phyloP scores from a whole-genome alignment of 2,797 vertebrate species.

The Momotus momota region DNA sequence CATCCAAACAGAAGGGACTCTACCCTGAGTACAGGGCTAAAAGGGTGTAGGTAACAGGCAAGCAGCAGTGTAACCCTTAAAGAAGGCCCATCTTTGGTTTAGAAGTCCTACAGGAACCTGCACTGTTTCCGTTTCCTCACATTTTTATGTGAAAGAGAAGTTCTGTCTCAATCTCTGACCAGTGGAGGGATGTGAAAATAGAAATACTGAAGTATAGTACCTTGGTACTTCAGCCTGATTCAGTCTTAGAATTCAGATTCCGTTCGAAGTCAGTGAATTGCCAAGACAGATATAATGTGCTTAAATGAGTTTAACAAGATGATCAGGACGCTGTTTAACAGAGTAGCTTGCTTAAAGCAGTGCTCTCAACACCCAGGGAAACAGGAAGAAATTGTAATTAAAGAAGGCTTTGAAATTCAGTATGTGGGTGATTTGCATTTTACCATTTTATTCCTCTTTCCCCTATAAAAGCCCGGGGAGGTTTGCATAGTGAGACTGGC shows the following conservation, averaged over 20 bases:
- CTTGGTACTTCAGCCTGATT: background rate
- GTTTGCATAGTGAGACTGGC: background rate
- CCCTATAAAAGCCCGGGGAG: background rate
- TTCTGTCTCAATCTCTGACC: background rate
- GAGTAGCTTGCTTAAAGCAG: slow-evolving; percentile 23
- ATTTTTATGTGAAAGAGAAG: background rate
- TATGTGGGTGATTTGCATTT: slow-evolving; percentile 40
- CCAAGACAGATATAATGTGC: background rate
- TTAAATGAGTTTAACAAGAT: background rate
- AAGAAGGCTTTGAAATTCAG: slow-evolving; percentile 47
- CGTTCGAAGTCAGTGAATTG: background rate
- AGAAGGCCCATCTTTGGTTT: background rate
- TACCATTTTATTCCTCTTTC: background rate
- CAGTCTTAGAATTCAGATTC: background rate
- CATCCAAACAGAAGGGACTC: background rate
- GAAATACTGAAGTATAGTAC: background rate
- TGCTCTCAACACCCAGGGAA: background rate
- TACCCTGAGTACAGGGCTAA: background rate
- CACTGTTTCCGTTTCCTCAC: background rate
- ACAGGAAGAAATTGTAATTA: slow-evolving; percentile 53
- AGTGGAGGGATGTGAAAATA: background rate
- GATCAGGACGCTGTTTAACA: background rate
- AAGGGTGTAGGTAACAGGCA: background rate
- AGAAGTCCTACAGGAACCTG: background rate
- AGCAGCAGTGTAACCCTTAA: background rate